A percentile compares a stretch with the other conserved stretches of the same genome.
Conservation (phyloP, 2,888 invertebrate species). For the Uloborus plumipes region DNA sequence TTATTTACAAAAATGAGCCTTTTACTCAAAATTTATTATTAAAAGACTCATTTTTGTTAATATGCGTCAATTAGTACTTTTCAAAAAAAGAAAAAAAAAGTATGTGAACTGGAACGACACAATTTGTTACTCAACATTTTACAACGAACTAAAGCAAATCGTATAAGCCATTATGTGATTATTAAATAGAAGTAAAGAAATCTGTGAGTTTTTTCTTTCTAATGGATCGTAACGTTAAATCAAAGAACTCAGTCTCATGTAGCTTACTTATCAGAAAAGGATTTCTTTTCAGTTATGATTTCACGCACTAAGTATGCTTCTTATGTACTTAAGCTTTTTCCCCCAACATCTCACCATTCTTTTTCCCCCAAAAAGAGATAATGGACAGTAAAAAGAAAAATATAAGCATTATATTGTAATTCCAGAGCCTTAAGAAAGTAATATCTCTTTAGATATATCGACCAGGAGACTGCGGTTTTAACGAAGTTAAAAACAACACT, state of each 20-base stretch:
- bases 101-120: too few relatives aligned
- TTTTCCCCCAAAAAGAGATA: constrained; percentile 27
- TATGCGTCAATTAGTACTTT: too few relatives aligned
- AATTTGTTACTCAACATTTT: too few relatives aligned
- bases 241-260: constrained; percentile 3
- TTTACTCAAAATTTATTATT: too few relatives aligned
- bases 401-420: constrained; percentile 6
- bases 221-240: constrained; percentile 32
- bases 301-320: constrained; percentile 6
- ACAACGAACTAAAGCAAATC: not conserved
- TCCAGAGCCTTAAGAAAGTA: constrained; percentile 18
- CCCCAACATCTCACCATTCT: constrained; percentile 10
- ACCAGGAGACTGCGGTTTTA: constrained; percentile 20
- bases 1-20: too few relatives aligned
- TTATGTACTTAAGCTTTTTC: constrained; percentile 1
- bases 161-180: constrained; percentile 50
- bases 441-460: constrained; percentile 16
- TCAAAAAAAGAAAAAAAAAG: too few relatives aligned
- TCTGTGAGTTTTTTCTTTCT: constrained; percentile 35
- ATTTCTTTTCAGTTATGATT: not conserved
- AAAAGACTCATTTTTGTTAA: too few relatives aligned
- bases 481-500: constrained; percentile 32
- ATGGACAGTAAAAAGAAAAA: constrained; percentile 31
- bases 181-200: constrained; percentile 39
- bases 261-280: constrained; percentile 8